These are phyloP conservation scores for Acronicta leporina DNA, from an alignment of 2,888 invertebrate genomes.

Conservation along the genomic window DNA sequence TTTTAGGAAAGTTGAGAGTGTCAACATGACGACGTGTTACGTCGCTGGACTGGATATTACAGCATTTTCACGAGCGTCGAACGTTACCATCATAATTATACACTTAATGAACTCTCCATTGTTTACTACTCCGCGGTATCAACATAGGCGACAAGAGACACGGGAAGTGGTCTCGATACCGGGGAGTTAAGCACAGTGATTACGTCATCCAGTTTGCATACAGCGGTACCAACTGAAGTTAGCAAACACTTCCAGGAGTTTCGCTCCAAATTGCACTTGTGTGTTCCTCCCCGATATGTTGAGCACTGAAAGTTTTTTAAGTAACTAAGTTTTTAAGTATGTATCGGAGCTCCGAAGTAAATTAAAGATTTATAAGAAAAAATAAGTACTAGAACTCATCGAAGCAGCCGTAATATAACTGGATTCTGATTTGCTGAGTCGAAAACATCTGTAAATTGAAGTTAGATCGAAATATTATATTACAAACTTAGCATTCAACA, in stretches of 20 bases:
- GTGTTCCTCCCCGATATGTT: constrained; percentile 32
- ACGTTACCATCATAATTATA: no score
- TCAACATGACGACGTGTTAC: no score
- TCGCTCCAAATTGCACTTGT: constrained; percentile 39
- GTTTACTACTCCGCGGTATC: constrained; percentile 11
- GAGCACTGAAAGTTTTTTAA: constrained; percentile 21
- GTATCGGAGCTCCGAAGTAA: neutral
- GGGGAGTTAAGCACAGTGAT: constrained; percentile 65
- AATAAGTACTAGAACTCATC: no score
- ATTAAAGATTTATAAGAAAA: no score
- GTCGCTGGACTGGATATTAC: no score
- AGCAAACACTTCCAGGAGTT: constrained; percentile 42
- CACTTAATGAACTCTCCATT: constrained; percentile 6
- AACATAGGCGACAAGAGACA: constrained; percentile 43
- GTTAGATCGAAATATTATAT: no score
- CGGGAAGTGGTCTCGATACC: constrained; percentile 58
- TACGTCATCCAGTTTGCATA: constrained; percentile 61
- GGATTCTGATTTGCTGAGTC: no score
- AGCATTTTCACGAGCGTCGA: no score
- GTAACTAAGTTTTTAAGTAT: constrained; percentile 23
- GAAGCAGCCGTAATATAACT: no score
- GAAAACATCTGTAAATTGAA: no score
- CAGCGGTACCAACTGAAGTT: constrained; percentile 46
- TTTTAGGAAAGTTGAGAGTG: no score
- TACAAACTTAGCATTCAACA: no score